These are phyloP conservation scores for Equus przewalskii DNA, from an alignment of 2,113 vertebrate genomes.

Conservation along the genomic window DNA sequence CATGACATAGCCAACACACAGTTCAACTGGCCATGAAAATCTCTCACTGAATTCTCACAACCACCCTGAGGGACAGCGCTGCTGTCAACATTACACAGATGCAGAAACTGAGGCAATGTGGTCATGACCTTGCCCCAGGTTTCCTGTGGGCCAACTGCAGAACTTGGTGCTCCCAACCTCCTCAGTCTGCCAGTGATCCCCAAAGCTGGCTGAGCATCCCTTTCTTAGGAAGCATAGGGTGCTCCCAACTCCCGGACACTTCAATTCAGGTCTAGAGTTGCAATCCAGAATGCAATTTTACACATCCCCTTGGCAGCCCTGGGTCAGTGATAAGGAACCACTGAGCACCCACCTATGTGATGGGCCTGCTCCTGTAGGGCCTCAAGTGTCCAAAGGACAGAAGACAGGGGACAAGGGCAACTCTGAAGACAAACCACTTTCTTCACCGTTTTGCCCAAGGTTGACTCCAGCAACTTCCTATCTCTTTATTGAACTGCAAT, in stretches of 20 bases:
- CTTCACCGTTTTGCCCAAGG: neutral
- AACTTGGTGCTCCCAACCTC: neutral
- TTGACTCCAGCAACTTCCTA: neutral
- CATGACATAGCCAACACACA: neutral
- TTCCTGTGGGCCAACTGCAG: neutral
- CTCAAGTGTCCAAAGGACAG: neutral
- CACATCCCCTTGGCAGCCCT: neutral
- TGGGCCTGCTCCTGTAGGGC: neutral
- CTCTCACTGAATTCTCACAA: neutral
- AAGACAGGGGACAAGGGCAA: neutral
- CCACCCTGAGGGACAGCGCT: neutral
- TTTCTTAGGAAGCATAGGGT: too few species aligned
- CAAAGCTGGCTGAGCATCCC: neutral
- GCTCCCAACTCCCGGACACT: neutral
- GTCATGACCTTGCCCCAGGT: neutral
- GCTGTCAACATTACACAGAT: neutral
- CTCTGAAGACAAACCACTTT: neutral
- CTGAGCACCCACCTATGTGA: neutral
- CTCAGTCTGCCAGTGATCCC: neutral
- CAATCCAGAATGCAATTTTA: neutral
- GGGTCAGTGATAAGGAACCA: neutral
- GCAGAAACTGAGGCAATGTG: neutral
- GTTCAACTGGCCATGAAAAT: neutral
- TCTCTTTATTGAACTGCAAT: slow-evolving; percentile 60
- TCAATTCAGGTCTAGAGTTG: neutral